These are phyloP conservation scores for Microhierax caerulescens DNA, from an alignment of 2,797 vertebrate species.

Conservation along the genomic window DNA sequence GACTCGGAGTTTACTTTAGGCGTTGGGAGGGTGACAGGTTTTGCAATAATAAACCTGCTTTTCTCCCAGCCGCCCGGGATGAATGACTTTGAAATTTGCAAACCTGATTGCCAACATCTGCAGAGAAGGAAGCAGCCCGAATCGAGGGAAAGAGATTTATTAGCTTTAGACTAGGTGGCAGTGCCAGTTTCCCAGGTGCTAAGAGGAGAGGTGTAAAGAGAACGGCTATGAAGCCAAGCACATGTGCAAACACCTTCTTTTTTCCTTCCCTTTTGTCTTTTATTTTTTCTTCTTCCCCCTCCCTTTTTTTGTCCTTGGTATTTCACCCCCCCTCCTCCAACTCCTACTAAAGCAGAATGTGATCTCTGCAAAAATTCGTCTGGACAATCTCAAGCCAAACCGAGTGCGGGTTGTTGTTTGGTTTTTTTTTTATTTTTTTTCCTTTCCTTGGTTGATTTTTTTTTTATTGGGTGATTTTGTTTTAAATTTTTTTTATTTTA, in stretches of 20 bases:
- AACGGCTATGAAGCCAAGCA: constrained; percentile 42
- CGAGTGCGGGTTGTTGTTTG: fast-evolving
- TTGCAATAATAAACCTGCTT: constrained; percentile 65
- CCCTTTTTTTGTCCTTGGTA: fast-evolving
- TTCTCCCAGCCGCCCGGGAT: constrained; percentile 34
- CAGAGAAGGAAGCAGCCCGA: constrained; percentile 54
- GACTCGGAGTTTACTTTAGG: constrained; percentile 63
- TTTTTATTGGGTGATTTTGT: background rate
- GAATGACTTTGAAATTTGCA: constrained; percentile 71
- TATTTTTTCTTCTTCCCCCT: background rate
- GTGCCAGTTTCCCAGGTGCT: constrained; percentile 71
- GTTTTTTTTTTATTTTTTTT: background rate
- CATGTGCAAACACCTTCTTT: constrained; percentile 56
- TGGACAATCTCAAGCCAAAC: background rate
- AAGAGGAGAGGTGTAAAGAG: constrained; percentile 58
- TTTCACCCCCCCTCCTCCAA: background rate
- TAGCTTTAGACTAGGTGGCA: constrained; percentile 60
- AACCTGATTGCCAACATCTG: constrained; percentile 69
- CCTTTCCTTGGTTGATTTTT: background rate
- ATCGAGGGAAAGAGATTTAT: constrained; percentile 67
- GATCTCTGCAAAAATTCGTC: background rate
- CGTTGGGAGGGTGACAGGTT: constrained; percentile 59
- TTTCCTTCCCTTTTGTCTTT: constrained; percentile 9
- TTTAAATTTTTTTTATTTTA: fast-evolving
- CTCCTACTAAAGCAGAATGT: background rate